phyloP scores from a whole-genome alignment of 1,140 invertebrate genomes.

The Temnothorax longispinosus region DNA sequence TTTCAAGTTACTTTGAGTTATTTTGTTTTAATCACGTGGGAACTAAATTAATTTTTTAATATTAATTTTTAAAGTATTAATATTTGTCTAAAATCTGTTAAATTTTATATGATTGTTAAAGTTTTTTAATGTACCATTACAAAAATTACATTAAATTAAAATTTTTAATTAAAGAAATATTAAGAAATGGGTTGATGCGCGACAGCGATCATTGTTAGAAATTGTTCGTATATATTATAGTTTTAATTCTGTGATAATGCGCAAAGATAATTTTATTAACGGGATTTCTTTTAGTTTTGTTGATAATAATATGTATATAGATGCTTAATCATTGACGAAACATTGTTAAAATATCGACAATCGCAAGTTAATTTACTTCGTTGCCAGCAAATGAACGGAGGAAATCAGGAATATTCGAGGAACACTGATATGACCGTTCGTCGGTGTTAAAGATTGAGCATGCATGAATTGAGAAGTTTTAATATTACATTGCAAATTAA shows the following conservation, averaged over 20 bases:
- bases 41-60: not conserved
- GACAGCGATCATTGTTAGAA: not conserved
- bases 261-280: not conserved
- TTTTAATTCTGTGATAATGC: not conserved
- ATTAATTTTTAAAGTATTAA: not conserved
- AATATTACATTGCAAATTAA: no score
- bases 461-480: not conserved
- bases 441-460: not conserved
- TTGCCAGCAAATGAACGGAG: not conserved
- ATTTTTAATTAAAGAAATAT: not conserved
- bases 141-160: not conserved
- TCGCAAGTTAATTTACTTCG: not conserved
- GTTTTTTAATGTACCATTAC: no score
- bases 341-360: not conserved
- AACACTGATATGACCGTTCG: not conserved
- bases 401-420: not conserved
- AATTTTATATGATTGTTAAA: no score
- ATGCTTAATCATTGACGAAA: not conserved
- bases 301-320: no score
- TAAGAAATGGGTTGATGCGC: not conserved
- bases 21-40: not conserved
- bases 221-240: not conserved
- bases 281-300: not conserved
- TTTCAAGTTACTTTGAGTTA: constrained; percentile 3
- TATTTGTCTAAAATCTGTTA: not conserved